Conservation (phyloP, 2,888 invertebrate species). For the Drosophila ochracea region DNA sequence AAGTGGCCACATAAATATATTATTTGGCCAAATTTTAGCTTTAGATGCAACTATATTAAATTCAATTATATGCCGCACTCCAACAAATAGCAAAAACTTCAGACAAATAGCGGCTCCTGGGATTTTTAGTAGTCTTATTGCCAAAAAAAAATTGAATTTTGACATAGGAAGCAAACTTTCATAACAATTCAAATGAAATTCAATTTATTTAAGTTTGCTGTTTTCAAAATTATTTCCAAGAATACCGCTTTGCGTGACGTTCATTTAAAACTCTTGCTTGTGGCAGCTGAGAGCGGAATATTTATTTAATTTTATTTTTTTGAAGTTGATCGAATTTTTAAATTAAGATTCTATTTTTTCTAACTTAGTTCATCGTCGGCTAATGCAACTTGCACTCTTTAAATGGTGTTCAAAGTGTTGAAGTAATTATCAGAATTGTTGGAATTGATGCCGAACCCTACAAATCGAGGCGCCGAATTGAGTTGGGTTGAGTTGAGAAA, state of each 20-base stretch:
- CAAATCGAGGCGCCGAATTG: too few relatives aligned
- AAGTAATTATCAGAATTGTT: not conserved
- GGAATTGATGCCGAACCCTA: too few relatives aligned
- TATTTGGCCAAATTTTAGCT: not conserved
- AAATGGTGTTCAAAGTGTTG: not conserved
- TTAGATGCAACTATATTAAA: not conserved
- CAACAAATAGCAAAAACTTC: not conserved
- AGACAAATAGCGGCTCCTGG: not conserved
- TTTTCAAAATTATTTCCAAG: not conserved
- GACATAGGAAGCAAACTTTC: not conserved
- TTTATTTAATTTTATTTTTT: not conserved
- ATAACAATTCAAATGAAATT: not conserved
- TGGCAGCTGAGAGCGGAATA: not conserved
- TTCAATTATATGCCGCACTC: not conserved
- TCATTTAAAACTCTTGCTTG: too few relatives aligned
- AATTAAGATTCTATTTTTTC: not conserved
- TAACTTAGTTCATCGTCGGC: not conserved
- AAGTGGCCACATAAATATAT: not conserved
- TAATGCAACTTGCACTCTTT: not conserved
- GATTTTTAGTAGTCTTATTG: not conserved
- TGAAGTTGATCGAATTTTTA: not conserved
- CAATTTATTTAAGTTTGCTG: not conserved
- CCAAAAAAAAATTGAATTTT: not conserved
- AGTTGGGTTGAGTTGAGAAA: not conserved
- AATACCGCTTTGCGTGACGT: not conserved